Evolutionary conservation across 2,888 invertebrate species (phyloP), one percentile per base, ranked within the genome.

Genomic region (Drosophila anomalata): DNA sequence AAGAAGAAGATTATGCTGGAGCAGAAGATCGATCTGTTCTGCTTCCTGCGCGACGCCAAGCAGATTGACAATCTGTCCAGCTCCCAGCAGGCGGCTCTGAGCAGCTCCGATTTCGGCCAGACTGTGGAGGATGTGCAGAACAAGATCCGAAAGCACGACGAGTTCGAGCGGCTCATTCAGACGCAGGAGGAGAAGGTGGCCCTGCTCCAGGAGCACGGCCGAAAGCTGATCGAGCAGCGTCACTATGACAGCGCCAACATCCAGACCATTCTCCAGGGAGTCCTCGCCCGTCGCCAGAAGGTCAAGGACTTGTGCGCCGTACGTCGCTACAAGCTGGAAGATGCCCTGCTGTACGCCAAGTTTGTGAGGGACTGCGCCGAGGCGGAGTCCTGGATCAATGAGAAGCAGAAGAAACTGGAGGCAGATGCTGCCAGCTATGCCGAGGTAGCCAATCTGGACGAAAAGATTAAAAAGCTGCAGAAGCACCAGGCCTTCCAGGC

Each of bases 401-500:
- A 98, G 90, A 98, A 97, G 90, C 95, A 96, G 73, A 97, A 97
- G 91, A 96, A 96, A 90, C 92, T 98, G 7, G 95, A 96, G 67
- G 95, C 96, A 0, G 96, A 97, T 89, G 95, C 95, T 7, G 94
- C 94, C 3, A 90, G 79, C 67, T 91, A 90, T 61, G 90, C 90
- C 0, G 96, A 96, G 88, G 96, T 96, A 6, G 95, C 95, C 0
- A 95, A 95, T 87, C 93, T 99, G 3, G 97, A 98, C 89, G 98
- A 98, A 87, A 99, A 99, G 92, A 98, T 99, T 80, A 97, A 97
- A 92, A 96, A 97, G 88, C 92, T 98, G 33, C 97, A 98, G 90
- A 98, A 97, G 90, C 97, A 98, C 91, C 98, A 98, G 92, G 97
- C 98, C 0, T 97, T 98, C 93, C 96, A 98, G 82, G 97, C 98